phyloP scores from a whole-genome alignment of 2,113 vertebrate genomes.

The Ovibos moschatus region DNA sequence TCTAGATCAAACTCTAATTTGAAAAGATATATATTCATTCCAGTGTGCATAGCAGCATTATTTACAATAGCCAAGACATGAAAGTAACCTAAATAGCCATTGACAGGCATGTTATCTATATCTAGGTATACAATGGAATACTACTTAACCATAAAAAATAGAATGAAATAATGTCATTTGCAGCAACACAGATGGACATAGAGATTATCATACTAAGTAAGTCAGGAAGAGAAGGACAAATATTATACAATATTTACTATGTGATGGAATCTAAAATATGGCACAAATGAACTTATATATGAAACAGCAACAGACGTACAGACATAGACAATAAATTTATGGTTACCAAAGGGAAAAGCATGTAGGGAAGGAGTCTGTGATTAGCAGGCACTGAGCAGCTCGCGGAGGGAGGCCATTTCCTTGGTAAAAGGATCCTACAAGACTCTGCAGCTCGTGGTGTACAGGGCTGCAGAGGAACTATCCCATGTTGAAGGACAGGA shows the following conservation, averaged over 20 bases:
- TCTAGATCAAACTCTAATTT: neutral
- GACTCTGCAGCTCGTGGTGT: no score
- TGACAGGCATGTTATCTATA: neutral
- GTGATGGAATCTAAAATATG: neutral
- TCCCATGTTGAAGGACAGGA: no score
- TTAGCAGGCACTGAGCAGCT: neutral
- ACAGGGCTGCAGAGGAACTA: no score
- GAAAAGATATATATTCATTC: neutral
- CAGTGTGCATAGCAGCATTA: neutral
- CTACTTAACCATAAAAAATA: neutral
- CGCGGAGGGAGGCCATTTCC: no score
- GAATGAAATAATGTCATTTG: neutral
- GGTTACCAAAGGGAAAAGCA: neutral
- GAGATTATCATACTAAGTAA: neutral
- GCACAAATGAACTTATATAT: neutral
- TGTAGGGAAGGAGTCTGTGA: neutral
- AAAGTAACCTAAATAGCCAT: neutral
- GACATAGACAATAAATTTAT: neutral
- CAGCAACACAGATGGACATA: neutral
- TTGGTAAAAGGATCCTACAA: no score
- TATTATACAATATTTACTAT: neutral
- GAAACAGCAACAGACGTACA: neutral
- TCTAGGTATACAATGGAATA: neutral
- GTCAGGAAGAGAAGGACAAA: neutral
- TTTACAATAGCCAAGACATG: neutral